These are phyloP conservation scores for Scaptomyza cyrtandrae DNA, from an alignment of 2,888 invertebrate species.

Conservation along the genomic window DNA sequence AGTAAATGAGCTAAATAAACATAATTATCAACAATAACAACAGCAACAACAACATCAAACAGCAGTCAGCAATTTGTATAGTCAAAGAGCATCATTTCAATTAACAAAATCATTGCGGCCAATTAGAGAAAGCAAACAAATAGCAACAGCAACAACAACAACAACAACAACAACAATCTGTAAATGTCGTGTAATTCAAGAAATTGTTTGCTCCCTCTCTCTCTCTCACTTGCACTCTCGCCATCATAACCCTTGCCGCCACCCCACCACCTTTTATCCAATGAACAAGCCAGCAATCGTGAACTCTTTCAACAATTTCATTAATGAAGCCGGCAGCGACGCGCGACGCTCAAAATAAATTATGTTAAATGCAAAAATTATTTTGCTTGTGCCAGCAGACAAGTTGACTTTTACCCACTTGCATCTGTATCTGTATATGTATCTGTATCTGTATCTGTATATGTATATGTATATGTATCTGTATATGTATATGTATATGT, in stretches of 20 bases:
- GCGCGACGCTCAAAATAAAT: constrained; percentile 22
- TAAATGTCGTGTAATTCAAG: constrained; percentile 31
- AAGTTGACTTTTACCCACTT: constrained; percentile 6
- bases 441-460: background rate
- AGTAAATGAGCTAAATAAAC: constrained; percentile 48
- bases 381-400: constrained; percentile 27
- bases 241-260: background rate
- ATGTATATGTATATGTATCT: too few species aligned
- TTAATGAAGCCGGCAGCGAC: constrained; percentile 30
- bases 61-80: constrained; percentile 37
- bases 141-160: constrained; percentile 21
- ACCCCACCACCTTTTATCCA: background rate
- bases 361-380: constrained; percentile 44
- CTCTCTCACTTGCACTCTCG: constrained; percentile 8
- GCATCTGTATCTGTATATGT: too few species aligned
- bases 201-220: constrained; percentile 22
- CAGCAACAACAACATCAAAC: background rate
- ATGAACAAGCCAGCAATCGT: constrained; percentile 11
- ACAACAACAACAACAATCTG: constrained; percentile 43
- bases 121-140: constrained; percentile 65
- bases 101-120: constrained; percentile 68
- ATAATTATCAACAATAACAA: constrained; percentile 37
- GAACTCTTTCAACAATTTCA: constrained; percentile 43
- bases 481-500: too few species aligned
- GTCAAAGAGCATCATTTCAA: constrained; percentile 50